Percentiles rank a stretch among this genome's conserved stretches.
Conservation (phyloP, 2,888 invertebrate species). For the Aquatica leii region DNA sequence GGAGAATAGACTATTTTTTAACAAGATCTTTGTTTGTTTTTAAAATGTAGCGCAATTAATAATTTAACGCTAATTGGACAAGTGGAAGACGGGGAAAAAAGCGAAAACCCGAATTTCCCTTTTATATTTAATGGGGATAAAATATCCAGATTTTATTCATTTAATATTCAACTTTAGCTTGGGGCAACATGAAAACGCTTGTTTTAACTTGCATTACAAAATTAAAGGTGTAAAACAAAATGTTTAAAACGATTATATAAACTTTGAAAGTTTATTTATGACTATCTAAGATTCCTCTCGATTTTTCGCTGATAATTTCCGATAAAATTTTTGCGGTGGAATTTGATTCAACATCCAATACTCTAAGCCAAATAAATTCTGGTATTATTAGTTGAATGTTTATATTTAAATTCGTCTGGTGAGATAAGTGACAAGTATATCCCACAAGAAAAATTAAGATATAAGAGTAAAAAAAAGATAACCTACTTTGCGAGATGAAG, state of each 20-base stretch:
- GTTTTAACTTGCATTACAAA: slow-evolving; percentile 12
- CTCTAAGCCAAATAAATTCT: too few relatives aligned
- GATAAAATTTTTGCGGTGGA: background rate
- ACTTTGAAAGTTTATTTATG: background rate
- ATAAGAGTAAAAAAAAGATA: slow-evolving; percentile 22
- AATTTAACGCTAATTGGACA: background rate
- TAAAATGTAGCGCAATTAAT: background rate
- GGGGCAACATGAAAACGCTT: slow-evolving; percentile 12
- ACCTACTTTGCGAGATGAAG: slow-evolving; percentile 20
- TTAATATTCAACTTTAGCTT: slow-evolving; percentile 15
- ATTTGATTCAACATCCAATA: too few relatives aligned
- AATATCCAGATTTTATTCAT: slow-evolving; percentile 12
- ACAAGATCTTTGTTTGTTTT: background rate
- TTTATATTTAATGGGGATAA: slow-evolving; percentile 12
- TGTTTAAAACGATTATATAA: slow-evolving; percentile 4
- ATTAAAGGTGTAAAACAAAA: slow-evolving; percentile 13
- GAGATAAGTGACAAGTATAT: background rate
- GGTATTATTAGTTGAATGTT: too few relatives aligned
- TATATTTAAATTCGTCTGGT: background rate
- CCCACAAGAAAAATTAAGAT: slow-evolving; percentile 29
- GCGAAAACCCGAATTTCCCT: background rate
- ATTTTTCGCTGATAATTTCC: background rate
- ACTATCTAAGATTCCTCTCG: background rate
- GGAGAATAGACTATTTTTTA: too few relatives aligned
- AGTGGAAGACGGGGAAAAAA: background rate